Evolutionary conservation across 2,113 vertebrate species (phyloP).

Genomic region (Pseudorasbora parva): DNA sequence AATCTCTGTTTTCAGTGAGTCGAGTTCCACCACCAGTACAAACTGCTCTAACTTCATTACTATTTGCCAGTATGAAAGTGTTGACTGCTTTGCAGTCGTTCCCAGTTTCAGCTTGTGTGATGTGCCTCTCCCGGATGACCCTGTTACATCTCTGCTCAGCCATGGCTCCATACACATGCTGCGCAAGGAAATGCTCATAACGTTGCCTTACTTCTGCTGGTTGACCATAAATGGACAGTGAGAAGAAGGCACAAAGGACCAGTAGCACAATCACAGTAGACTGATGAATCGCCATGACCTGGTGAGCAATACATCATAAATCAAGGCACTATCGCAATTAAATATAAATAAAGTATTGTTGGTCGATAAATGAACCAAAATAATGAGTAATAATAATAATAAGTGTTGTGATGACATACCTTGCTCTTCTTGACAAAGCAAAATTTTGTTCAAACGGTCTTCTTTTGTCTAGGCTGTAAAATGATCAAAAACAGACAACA

Average conservation of each 20-base stretch:
- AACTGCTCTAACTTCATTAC: constrained; percentile 14
- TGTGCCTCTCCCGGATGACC: neutral
- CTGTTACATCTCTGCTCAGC: neutral
- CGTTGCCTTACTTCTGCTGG: neutral
- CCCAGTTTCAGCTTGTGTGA: constrained; percentile 1
- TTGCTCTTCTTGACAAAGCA: neutral
- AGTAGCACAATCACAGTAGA: constrained; percentile 25
- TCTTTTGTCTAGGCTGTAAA: neutral
- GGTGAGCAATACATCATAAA: neutral
- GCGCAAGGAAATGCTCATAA: constrained; percentile 20
- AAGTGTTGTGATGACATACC: neutral
- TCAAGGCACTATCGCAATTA: no score
- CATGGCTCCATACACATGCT: constrained; percentile 42
- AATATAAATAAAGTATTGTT: neutral
- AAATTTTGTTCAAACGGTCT: neutral
- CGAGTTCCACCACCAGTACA: neutral
- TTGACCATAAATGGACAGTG: neutral
- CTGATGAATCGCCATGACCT: constrained; percentile 14
- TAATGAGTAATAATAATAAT: neutral
- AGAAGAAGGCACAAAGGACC: neutral
- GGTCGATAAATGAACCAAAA: neutral
- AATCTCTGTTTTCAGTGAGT: neutral
- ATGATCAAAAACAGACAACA: neutral
- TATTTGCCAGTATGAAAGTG: constrained; percentile 41
- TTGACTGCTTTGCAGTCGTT: constrained; percentile 41